Evolutionary conservation across 2,113 vertebrate genomes (phyloP), one percentile per base, ranked within the genome.

Genomic region (Zosterops hypoxanthus): DNA sequence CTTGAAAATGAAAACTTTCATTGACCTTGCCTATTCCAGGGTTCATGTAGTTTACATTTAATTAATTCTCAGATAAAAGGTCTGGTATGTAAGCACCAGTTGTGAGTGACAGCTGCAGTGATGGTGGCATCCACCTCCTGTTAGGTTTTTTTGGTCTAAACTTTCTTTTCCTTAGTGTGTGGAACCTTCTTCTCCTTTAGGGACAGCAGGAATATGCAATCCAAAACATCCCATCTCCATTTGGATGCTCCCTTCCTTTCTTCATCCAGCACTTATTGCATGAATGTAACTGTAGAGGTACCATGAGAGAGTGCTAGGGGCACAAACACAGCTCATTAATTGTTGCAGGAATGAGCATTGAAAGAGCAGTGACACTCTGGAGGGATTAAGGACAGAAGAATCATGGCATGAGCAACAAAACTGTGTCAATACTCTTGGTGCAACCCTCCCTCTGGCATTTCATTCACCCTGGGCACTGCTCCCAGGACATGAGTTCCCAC

Each of bases 61-160:
- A 82, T 71, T 56, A 88, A 66, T 68, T 91, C 60, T 91, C 73
- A 88, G 65, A 52, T 59, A 70, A 81, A 78, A 81, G 28, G 31
- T 52, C 52, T 66, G 34, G 19, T 55, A 57, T 46, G n/a, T 9
- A 56, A 61, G 25, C 33, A 75, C 15, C 23, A 60, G 47, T 57
- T 83, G 36, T 16, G 34, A 81, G 31, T 68, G 28, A 56, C 53
- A 68, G 31, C 24, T 80, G 21, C 70, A 73, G 29, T 26, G 24
- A 47, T 47, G 7, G 60, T 1, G 1, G 24, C 31, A 70, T 52
- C 56, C 50, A 44, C n/a, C 7, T 88, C 53, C 29, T 63, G 16
- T 17, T 75, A 12, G 31, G 26, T 21, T 63, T 86, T 79, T 80
- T 63, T 18, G 15, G 26, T n/a, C 41, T 91, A 41, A 84, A 52